A percentile compares a stretch with the other conserved stretches of the same genome.
These are phyloP conservation scores for Sycobia sp. DNA, from an alignment of 1,140 invertebrate species.

Conservation along the genomic window DNA sequence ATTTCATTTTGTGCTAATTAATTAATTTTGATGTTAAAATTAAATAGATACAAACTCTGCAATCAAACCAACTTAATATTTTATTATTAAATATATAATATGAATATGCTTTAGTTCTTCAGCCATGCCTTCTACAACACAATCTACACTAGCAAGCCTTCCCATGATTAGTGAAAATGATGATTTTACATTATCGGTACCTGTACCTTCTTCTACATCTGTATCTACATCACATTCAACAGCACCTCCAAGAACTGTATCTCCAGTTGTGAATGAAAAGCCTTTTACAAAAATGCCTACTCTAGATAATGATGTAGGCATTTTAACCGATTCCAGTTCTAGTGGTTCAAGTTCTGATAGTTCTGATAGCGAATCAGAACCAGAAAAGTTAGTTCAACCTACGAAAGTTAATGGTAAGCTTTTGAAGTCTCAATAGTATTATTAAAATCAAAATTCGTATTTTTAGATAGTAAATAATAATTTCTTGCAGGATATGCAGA, in stretches of 20 bases:
- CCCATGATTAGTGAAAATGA: slow-evolving; percentile 77
- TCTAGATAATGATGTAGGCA: slow-evolving; percentile 39
- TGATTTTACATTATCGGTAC: slow-evolving; percentile 47
- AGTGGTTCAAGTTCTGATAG: slow-evolving; percentile 55
- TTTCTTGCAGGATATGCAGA: slow-evolving; percentile 49
- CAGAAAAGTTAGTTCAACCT: slow-evolving; percentile 42
- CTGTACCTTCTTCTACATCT: slow-evolving; percentile 36
- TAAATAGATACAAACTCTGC: too few species aligned
- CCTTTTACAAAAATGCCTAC: slow-evolving; percentile 36
- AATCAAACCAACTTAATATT: too few species aligned
- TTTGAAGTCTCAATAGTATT: slow-evolving; percentile 20
- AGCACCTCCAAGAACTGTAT: slow-evolving; percentile 38
- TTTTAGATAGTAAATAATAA: background rate
- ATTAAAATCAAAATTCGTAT: background rate
- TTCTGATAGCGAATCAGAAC: slow-evolving; percentile 55
- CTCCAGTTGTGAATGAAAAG: slow-evolving; percentile 32
- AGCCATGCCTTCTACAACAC: slow-evolving; percentile 64
- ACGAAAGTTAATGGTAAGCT: slow-evolving; percentile 45
- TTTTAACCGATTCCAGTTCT: slow-evolving; percentile 53
- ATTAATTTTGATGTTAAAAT: too few species aligned
- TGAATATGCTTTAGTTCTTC: slow-evolving; percentile 64
- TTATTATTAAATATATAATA: slow-evolving; percentile 3
- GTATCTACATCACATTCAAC: slow-evolving; percentile 33
- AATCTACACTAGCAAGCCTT: slow-evolving; percentile 72
- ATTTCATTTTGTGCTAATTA: too few species aligned